Percentiles rank a stretch among this genome's conserved stretches.
Evolutionary conservation across 1,140 invertebrate genomes (phyloP).

Genomic region (Zaprionus camerounensis): DNA sequence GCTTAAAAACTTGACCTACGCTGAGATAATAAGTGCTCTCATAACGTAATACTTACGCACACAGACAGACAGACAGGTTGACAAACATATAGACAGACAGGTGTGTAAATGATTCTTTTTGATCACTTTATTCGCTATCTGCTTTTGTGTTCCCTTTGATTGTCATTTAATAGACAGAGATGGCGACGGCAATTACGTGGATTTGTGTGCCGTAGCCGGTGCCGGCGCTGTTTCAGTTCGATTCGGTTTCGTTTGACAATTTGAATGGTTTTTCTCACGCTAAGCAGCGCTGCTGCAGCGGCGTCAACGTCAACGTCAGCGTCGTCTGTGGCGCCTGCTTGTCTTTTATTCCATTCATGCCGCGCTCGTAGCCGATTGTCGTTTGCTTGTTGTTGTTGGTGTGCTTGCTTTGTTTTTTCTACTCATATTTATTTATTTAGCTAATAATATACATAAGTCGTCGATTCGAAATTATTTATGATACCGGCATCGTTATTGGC

Average conservation of each 20-base stretch:
- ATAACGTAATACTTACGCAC: neutral
- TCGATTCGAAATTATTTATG: slow-evolving; percentile 82
- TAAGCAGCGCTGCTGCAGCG: slow-evolving; percentile 60
- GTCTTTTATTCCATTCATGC: slow-evolving; percentile 78
- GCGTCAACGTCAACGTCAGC: slow-evolving; percentile 15
- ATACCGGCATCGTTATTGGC: slow-evolving; percentile 64
- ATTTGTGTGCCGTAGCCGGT: slow-evolving; percentile 14
- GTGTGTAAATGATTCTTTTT: slow-evolving; percentile 11
- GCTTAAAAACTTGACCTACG: neutral
- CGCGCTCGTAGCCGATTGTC: slow-evolving; percentile 56
- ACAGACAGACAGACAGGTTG: neutral
- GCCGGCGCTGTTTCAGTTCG: slow-evolving; percentile 6
- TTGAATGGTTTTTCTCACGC: slow-evolving; percentile 80
- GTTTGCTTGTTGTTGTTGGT: slow-evolving; percentile 56
- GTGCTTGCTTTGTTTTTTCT: slow-evolving; percentile 45
- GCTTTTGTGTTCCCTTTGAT: slow-evolving; percentile 51
- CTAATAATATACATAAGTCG: slow-evolving; percentile 72
- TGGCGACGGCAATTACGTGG: slow-evolving; percentile 59
- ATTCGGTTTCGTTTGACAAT: slow-evolving; percentile 71
- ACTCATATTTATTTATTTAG: slow-evolving; percentile 78
- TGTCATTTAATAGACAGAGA: slow-evolving; percentile 68
- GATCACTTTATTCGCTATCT: slow-evolving; percentile 33
- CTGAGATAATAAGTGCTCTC: neutral
- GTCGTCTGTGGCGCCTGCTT: slow-evolving; percentile 48
- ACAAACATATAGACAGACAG: neutral